These are phyloP conservation scores for Grammomys surdaster DNA, from an alignment of 2,113 vertebrate genomes.

Conservation along the genomic window DNA sequence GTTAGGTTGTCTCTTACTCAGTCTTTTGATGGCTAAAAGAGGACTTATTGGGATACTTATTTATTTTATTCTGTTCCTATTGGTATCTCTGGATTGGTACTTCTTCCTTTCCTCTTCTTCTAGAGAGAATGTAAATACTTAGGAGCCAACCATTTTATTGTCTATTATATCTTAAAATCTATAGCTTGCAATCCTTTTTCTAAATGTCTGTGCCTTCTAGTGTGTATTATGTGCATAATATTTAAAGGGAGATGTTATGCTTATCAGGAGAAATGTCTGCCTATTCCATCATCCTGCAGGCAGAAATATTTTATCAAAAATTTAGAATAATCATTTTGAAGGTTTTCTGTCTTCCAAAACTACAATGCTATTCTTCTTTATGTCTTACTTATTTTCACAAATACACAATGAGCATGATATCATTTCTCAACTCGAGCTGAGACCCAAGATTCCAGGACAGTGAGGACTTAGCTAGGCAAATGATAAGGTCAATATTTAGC, in stretches of 20 bases:
- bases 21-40: neutral
- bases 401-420: neutral
- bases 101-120: neutral
- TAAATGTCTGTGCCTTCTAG: neutral
- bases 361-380: neutral
- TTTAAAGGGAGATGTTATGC: neutral
- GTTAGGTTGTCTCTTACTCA: neutral
- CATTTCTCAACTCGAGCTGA: neutral
- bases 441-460: neutral
- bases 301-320: neutral
- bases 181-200: neutral
- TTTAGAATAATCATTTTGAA: neutral
- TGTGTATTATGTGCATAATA: neutral
- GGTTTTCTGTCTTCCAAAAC: neutral
- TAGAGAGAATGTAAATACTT: neutral
- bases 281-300: neutral
- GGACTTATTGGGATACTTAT: neutral
- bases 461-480: neutral
- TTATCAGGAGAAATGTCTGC: neutral
- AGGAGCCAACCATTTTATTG: neutral
- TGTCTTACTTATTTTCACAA: neutral
- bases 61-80: neutral
- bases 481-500: neutral
- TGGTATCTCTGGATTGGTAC: neutral
- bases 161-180: neutral